phyloP scores from a whole-genome alignment of 2,888 invertebrate species.

The Dilophus febrilis region DNA sequence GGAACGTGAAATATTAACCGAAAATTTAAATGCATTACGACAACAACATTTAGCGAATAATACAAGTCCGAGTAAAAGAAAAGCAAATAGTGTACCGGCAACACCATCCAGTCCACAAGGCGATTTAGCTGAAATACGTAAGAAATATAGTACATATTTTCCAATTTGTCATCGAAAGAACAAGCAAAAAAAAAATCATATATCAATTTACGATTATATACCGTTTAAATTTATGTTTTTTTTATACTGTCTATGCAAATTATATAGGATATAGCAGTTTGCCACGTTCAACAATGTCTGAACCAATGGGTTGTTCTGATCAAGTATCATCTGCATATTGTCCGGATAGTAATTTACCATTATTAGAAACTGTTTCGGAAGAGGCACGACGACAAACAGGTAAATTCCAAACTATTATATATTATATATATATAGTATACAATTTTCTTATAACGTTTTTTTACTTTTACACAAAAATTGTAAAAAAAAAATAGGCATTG shows the following conservation, averaged over 20 bases:
- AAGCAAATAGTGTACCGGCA: conserved; percentile 74
- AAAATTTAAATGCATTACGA: conserved; percentile 48
- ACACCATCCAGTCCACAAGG: conserved; percentile 63
- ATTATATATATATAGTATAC: no score
- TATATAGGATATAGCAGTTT: conserved; percentile 62
- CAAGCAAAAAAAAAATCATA: neutral
- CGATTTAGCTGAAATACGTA: conserved; percentile 38
- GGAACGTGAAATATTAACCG: conserved; percentile 77
- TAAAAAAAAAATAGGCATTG: conserved; percentile 18
- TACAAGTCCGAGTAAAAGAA: conserved; percentile 40
- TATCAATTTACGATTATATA: conserved; percentile 1
- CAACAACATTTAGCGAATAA: conserved; percentile 44
- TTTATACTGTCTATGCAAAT: no score
- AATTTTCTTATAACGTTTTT: neutral
- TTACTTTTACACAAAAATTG: neutral
- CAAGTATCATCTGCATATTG: conserved; percentile 36
- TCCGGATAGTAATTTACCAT: conserved; percentile 38
- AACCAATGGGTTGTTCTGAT: conserved; percentile 38
- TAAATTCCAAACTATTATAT: no score
- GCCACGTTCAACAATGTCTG: conserved; percentile 69
- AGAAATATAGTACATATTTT: conserved; percentile 13
- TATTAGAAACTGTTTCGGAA: conserved; percentile 51
- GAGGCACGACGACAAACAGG: conserved; percentile 30
- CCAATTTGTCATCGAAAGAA: conserved; percentile 8
- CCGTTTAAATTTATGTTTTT: conserved; percentile 2